Evolutionary conservation across 2,888 invertebrate genomes (phyloP), one percentile per base, ranked within the genome.

Genomic region (Myathropa florea): DNA sequence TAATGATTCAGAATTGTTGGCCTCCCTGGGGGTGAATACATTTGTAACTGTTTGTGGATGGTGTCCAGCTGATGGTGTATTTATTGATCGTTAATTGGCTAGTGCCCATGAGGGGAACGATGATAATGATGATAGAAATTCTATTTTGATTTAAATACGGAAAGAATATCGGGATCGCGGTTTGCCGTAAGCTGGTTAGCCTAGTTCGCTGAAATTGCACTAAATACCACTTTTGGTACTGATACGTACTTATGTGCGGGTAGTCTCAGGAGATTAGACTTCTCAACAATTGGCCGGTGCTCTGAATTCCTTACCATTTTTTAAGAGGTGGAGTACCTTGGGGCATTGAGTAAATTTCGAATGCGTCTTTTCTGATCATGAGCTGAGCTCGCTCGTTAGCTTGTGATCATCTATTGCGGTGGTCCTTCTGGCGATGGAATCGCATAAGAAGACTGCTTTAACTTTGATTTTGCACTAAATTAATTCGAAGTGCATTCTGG

Each of bases 81-180:
- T 70, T 83, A 79, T 75, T 75, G 68, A 3, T 67, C 9, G 59
- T 61, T 84, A 84, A 80, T 80, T 84, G 84, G 76, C 64, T 36
- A 46, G 26, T 55, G 65, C 46, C 79, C 59, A 33, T 28, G 2
- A 21, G 79, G 36, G 36, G 36, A 67, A 67, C 36, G 46, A 46
- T n/a, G 46, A 46, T 46, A 6, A n/a, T 46, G 6, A 46, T 46
- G 18, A 46, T 46, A 46, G 39, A 46, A 67, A 21, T 77, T 76
- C 21, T 23, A 4, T 26, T 39, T 67, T 46, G n/a, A 46, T 46
- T 65, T 21, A 36, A 14, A 24, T 55, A 55, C 63, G 73, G 53
- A 55, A 53, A 53, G 55, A 53, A 53, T 73, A 33, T 10, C 1
- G 9, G 6, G 33, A 10, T 63, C 53, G 26, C 53, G 18, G 57